Evolutionary conservation across 2,888 invertebrate genomes (phyloP), one percentile per base, ranked within the genome.

Genomic region (Timema podura): DNA sequence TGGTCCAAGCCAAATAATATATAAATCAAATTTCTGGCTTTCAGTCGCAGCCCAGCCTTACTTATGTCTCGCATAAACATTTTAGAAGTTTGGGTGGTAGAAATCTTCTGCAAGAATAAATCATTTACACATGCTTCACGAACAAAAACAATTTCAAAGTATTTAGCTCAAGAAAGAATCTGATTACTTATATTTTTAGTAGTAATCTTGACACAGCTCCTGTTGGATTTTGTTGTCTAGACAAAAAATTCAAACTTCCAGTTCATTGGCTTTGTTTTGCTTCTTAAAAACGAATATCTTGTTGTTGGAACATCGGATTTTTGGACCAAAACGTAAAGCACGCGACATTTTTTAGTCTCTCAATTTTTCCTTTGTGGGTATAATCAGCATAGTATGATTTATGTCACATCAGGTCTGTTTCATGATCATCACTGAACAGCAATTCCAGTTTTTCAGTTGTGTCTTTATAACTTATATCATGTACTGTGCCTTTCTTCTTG

Each of bases 51-150:
- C n/a, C n/a, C 54, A 54, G 54, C 6, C 54, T 54, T 54, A 6
- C 54, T 54, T 54, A 16, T 54, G 54, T 54, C 54, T 54, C n/a
- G 54, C 54, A 54, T 11, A 54, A 54, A 54, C n/a, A 13, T 54
- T 7, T 54, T 54, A 16, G 7, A 5, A 54, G 49, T 49, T 49
- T 11, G 54, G 54, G 5, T 54, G 54, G 5, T 54, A 54, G n/a
- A n/a, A 54, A 54, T 7, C 54, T 54, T 54, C 54, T 10, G 54
- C 10, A 54, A 10, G n/a, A 10, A 10, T 54, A 54, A 54, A 10
- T 15, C 16, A n/a, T n/a, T n/a, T n/a, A n/a, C 54, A 54, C 54
- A n/a, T 54, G 7, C 54, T 6, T 15, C 54, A 54, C 54, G 54
- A 2, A 1, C 54, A 54, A 5, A 54, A 54, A 54, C 11, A 9